Percentiles rank a stretch among this genome's conserved stretches.
Evolutionary conservation across 2,113 vertebrate species (phyloP).

Genomic region (Dromaius novaehollandiae): DNA sequence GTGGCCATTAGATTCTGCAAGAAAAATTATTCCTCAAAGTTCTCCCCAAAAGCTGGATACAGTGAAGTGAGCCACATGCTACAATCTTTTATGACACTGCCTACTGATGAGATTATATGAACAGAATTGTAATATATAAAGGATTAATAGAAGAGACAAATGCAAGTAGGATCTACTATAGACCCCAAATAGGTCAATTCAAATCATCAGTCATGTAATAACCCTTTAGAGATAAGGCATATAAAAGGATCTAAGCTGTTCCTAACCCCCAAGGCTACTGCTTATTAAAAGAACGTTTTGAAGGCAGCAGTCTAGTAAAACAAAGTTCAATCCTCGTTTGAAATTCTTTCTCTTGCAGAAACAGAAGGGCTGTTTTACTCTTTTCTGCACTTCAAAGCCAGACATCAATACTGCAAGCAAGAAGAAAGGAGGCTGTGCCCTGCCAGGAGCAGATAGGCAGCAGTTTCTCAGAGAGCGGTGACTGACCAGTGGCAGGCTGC

Average conservation of each 20-base stretch:
- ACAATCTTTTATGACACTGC: background rate
- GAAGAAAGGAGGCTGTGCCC: background rate
- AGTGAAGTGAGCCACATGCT: background rate
- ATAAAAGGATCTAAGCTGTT: background rate
- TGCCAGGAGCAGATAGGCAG: background rate
- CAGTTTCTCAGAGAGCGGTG: background rate
- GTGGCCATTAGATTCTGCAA: background rate
- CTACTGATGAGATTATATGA: background rate
- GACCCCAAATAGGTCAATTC: background rate
- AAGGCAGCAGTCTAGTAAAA: background rate
- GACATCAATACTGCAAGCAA: background rate
- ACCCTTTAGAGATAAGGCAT: background rate
- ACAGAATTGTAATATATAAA: background rate
- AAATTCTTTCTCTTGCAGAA: slow-evolving; percentile 28
- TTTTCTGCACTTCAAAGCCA: slow-evolving; percentile 58
- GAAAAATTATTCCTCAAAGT: background rate
- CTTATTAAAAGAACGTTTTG: background rate
- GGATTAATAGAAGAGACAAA: background rate
- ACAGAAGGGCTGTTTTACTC: slow-evolving; percentile 67
- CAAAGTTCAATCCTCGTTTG: background rate
- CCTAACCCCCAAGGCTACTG: background rate
- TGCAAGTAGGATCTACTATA: background rate
- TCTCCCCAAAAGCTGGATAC: background rate
- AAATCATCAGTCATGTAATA: background rate
- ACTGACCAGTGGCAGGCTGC: background rate